Conservation (phyloP, 2,888 invertebrate genomes). For the Meghimatium bilineatum region DNA sequence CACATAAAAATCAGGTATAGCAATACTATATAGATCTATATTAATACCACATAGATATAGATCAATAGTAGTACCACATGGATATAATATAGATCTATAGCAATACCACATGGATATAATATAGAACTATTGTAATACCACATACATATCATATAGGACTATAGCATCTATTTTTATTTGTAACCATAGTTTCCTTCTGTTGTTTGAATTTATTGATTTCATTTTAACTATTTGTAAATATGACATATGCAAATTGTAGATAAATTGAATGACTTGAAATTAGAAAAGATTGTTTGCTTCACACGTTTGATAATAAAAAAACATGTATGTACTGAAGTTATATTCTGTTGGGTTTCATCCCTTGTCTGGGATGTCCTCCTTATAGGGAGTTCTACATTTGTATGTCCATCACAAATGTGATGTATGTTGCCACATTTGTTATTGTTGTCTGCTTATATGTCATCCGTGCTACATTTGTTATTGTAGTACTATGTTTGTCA, state of each 20-base stretch:
- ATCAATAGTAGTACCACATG: too few species aligned
- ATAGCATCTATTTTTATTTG: not conserved
- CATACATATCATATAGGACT: constrained; percentile 7
- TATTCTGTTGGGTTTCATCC: too few species aligned
- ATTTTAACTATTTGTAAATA: not conserved
- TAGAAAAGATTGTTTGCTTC: constrained; percentile 33
- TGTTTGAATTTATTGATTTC: not conserved
- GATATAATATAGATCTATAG: too few species aligned
- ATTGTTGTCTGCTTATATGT: too few species aligned
- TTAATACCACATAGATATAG: not conserved
- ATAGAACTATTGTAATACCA: not conserved
- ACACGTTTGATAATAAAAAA: constrained; percentile 39
- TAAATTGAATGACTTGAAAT: constrained; percentile 25
- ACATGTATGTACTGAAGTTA: not conserved
- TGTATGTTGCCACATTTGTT: too few species aligned
- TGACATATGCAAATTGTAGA: not conserved
- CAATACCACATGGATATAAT: constrained; percentile 10
- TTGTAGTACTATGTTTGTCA: too few species aligned
- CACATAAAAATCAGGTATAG: too few species aligned
- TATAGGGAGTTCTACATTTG: too few species aligned
- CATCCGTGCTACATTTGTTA: too few species aligned
- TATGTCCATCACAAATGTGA: too few species aligned
- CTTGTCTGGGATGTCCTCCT: too few species aligned
- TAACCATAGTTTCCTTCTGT: too few species aligned
- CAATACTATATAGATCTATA: not conserved